phyloP scores from a whole-genome alignment of 2,888 invertebrate species.

The Sturmia bella region DNA sequence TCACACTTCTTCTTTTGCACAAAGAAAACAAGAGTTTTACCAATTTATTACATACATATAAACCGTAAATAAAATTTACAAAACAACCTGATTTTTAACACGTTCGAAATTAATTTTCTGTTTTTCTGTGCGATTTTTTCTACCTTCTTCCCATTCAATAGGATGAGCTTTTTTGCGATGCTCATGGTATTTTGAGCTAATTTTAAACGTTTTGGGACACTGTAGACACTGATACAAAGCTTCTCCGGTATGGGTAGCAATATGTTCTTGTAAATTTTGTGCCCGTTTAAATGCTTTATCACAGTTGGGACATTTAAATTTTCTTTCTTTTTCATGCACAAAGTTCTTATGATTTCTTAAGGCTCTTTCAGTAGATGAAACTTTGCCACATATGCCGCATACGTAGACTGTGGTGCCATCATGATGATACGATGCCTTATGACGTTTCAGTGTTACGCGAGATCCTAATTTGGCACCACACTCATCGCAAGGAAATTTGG shows the following conservation, averaged over 20 bases:
- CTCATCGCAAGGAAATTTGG: slow-evolving; percentile 68
- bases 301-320: slow-evolving; percentile 72
- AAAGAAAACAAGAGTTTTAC: background rate
- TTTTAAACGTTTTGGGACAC: slow-evolving; percentile 80
- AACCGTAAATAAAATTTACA: slow-evolving; percentile 25
- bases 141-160: slow-evolving; percentile 76
- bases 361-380: slow-evolving; percentile 70
- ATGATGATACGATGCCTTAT: slow-evolving; percentile 71
- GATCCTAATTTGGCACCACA: slow-evolving; percentile 71
- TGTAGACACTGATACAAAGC: slow-evolving; percentile 79
- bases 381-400: slow-evolving; percentile 72
- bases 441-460: slow-evolving; percentile 68
- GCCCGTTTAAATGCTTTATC: slow-evolving; percentile 72
- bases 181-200: slow-evolving; percentile 80
- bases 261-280: slow-evolving; percentile 76
- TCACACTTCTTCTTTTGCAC: too few relatives aligned
- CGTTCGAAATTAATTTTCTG: slow-evolving; percentile 54
- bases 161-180: slow-evolving; percentile 80
- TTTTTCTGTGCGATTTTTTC: slow-evolving; percentile 69
- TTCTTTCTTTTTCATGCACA: slow-evolving; percentile 71
- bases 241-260: slow-evolving; percentile 80
- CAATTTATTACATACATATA: background rate
- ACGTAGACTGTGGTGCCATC: slow-evolving; percentile 67
- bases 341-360: slow-evolving; percentile 71
- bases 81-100: slow-evolving; percentile 60